Evolutionary conservation across 1,140 invertebrate genomes (phyloP), one percentile per base, ranked within the genome.

Genomic region (Leptopilina boulardi): DNA sequence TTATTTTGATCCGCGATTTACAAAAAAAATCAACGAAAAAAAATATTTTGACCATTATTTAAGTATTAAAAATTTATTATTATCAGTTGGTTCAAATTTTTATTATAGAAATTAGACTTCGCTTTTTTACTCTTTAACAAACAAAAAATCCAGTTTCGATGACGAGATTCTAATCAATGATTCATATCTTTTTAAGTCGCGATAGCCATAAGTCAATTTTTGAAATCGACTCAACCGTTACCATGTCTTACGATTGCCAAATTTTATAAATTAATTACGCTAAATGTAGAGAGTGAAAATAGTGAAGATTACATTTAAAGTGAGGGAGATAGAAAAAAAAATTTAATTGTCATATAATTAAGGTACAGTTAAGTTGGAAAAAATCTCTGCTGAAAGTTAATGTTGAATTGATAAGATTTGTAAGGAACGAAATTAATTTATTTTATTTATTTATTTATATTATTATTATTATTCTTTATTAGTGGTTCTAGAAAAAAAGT

Each of bases 161-260:
- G 59, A 66, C 23, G 23, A 66, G 47, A 51, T 51, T 47, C 42
- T 47, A 47, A 59, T 54, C 51, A 54, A 54, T 54, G n/a, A 54
- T 26, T 66, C 59, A 66, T 66, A 66, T 66, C 59, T 26, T 66
- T 66, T 66, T 30, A 66, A 18, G 47, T 51, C 47, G 59, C 23
- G 59, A 66, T 66, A 66, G 23, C 15, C 59, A 66, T 66, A 66
- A 66, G 59, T 66, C 59, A 66, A 66, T 66, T 66, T 38, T 66
- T 30, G n/a, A 30, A 66, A 66, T 26, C 10, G 59, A 66, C 59
- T 66, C 59, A 66, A 66, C 59, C 21, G 59, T 66, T 66, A 66
- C 59, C 59, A 30, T 26, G 59, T 66, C 59, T 66, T 66, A 30
- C 59, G 23, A 66, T 66, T 66, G 59, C 59, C 59, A 66, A 66